phyloP scores from a whole-genome alignment of 2,113 vertebrate species.

The Rynchops niger region DNA sequence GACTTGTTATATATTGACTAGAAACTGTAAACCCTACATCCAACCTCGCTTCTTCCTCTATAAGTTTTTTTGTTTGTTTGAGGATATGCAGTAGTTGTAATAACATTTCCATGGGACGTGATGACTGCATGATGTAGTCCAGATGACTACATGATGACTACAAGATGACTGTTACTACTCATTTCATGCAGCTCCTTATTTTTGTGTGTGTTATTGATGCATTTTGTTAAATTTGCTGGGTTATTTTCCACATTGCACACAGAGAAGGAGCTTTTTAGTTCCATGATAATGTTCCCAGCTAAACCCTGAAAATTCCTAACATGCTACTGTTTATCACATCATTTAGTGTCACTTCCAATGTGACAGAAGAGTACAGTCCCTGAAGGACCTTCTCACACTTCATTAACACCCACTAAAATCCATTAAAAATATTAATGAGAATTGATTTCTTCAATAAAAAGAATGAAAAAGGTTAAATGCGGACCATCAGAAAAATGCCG shows the following conservation, averaged over 20 bases:
- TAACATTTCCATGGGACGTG: not conserved
- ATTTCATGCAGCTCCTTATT: not conserved
- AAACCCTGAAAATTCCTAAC: not conserved
- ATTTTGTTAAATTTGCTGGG: not conserved
- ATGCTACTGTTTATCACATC: not conserved
- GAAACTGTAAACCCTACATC: not conserved
- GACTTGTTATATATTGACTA: not conserved
- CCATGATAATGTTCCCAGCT: not conserved
- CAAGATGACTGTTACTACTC: not conserved
- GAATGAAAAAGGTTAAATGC: not conserved
- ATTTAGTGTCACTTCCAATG: not conserved
- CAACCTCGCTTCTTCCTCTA: not conserved
- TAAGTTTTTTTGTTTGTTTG: not conserved
- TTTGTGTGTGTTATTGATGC: not conserved
- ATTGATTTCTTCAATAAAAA: conserved; percentile 14
- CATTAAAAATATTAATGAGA: not conserved
- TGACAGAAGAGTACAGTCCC: not conserved
- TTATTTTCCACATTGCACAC: not conserved
- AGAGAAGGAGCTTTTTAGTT: not conserved
- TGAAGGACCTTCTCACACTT: not conserved
- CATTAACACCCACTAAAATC: not conserved
- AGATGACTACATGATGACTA: not conserved
- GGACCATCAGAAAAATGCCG: not conserved
- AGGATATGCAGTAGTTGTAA: not conserved
- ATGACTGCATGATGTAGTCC: not conserved